Conservation (phyloP, 1,140 invertebrate genomes). For the Philotrypesis tridentata region DNA sequence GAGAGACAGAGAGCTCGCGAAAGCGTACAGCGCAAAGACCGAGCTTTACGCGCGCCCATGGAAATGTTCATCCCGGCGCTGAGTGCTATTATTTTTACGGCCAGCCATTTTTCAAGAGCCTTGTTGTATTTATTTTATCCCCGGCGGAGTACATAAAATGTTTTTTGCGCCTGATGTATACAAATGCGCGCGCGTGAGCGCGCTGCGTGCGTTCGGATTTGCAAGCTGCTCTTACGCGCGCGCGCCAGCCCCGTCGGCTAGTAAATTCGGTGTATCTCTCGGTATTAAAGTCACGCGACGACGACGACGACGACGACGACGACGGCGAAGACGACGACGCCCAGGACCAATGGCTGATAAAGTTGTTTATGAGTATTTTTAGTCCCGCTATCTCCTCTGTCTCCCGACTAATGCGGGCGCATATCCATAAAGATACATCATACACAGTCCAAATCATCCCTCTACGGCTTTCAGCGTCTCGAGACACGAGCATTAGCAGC, state of each 20-base stretch:
- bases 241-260: neutral
- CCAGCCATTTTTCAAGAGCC: neutral
- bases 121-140: neutral
- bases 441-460: neutral
- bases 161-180: neutral
- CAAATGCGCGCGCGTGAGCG: neutral
- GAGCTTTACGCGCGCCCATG: neutral
- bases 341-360: neutral
- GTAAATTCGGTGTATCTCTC: neutral
- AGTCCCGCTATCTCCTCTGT: too few species aligned
- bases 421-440: neutral
- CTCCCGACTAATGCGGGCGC: neutral
- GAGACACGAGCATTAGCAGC: neutral
- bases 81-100: neutral
- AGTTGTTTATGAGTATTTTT: neutral
- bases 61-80: neutral
- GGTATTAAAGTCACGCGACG: neutral
- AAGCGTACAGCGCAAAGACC: neutral
- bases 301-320: too few species aligned
- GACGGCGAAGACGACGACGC: too few species aligned
- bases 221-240: neutral
- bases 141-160: neutral
- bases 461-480: too few species aligned
- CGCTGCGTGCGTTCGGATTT: neutral
- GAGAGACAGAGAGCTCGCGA: too few species aligned